Conservation (phyloP, 2,888 invertebrate genomes). For the Sarcophaga subvicina region DNA sequence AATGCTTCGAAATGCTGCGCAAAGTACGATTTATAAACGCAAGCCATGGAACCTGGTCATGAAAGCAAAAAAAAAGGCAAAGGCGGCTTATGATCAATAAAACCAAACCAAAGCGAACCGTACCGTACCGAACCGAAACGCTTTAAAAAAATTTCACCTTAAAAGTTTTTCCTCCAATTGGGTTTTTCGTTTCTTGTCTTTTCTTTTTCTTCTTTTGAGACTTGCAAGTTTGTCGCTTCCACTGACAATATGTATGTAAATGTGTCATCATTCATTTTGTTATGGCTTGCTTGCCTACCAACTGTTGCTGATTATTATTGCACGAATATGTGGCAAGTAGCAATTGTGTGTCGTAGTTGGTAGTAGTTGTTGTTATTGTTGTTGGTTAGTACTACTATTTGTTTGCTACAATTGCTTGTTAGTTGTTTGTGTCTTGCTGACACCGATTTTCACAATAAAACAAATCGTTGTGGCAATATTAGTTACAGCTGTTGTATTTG, state of each 20-base stretch:
- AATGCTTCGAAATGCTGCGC: background rate
- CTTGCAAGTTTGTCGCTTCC: constrained; percentile 29
- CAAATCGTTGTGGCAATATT: constrained; percentile 55
- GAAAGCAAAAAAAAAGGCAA: constrained; percentile 16
- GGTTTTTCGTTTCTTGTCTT: constrained; percentile 16
- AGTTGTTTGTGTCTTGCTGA: constrained; percentile 70
- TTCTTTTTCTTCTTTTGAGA: constrained; percentile 27
- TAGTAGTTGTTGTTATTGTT: background rate
- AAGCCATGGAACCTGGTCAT: background rate
- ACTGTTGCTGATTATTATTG: constrained; percentile 15
- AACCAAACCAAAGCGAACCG: background rate
- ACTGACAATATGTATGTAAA: constrained; percentile 67
- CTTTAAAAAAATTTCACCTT: constrained; percentile 57
- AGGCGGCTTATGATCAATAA: constrained; percentile 67
- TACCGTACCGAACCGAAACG: background rate
- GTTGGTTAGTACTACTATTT: constrained; percentile 8
- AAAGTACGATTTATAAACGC: background rate
- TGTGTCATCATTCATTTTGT: constrained; percentile 66
- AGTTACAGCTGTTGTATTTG: background rate
- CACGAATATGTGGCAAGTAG: constrained; percentile 34
- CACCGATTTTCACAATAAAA: constrained; percentile 72
- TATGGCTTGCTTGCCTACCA: constrained; percentile 19
- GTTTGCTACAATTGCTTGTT: constrained; percentile 47
- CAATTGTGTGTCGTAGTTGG: background rate
- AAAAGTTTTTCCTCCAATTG: constrained; percentile 45